Percentiles rank a stretch among this genome's conserved stretches.
These are phyloP conservation scores for Malurus melanocephalus DNA, from an alignment of 2,113 vertebrate genomes.

Conservation along the genomic window DNA sequence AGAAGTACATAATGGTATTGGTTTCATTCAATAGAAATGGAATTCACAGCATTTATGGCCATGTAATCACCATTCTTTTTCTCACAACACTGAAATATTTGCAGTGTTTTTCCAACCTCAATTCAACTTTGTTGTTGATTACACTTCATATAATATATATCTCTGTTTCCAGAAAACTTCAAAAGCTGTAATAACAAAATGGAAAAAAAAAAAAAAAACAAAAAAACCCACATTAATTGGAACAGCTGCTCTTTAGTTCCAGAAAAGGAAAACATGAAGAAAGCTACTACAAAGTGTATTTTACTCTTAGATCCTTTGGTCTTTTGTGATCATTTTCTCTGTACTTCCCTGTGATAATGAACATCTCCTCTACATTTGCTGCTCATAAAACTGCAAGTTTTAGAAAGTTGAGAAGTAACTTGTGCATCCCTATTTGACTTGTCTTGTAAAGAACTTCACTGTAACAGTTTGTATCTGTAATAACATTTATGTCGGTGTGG, in stretches of 20 bases:
- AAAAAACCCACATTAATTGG: background rate
- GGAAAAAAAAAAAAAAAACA: background rate
- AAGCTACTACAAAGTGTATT: background rate
- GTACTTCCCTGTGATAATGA: background rate
- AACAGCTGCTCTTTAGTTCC: background rate
- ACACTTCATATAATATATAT: background rate
- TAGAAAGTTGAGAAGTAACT: background rate
- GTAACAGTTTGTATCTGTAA: background rate
- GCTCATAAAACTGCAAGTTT: background rate
- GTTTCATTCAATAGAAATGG: background rate
- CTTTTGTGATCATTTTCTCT: background rate
- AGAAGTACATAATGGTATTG: background rate
- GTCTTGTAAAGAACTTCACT: background rate
- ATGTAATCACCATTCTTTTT: background rate
- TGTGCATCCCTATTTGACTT: background rate
- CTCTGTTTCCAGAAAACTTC: background rate
- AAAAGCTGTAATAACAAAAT: background rate
- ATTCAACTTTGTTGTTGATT: background rate
- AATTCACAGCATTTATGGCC: background rate
- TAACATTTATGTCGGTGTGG: background rate
- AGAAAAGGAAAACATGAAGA: background rate
- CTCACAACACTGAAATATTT: background rate
- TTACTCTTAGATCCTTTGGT: background rate
- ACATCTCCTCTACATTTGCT: background rate
- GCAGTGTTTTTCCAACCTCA: background rate